Evolutionary conservation across 1,140 invertebrate genomes (phyloP).

Genomic region (Parapsyche elsis): DNA sequence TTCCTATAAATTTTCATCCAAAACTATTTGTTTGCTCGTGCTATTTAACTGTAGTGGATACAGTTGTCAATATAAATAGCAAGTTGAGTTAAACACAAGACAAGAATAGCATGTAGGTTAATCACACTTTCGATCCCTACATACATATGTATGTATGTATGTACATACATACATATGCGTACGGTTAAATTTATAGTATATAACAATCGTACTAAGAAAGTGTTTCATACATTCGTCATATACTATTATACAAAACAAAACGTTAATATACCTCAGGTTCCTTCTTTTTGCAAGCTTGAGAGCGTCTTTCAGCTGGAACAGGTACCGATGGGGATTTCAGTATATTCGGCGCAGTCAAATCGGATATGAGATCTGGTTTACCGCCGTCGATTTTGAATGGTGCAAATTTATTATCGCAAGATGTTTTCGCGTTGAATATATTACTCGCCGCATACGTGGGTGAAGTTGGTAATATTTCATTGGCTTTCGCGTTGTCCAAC

Average conservation of each 20-base stretch:
- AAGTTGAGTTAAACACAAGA: not conserved
- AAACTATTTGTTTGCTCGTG: not conserved
- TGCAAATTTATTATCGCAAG: not conserved
- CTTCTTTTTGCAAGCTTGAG: slow-evolving; percentile 25
- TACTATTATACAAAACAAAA: not conserved
- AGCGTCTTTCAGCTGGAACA: slow-evolving; percentile 21
- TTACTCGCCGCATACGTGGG: slow-evolving; percentile 7
- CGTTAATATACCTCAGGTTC: slow-evolving; percentile 40
- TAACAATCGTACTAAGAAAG: too few species aligned
- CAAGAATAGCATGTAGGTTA: slow-evolving; percentile 11
- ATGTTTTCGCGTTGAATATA: not conserved
- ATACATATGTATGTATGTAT: not conserved
- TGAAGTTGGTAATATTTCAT: not conserved
- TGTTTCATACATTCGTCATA: too few species aligned
- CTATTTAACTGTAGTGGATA: not conserved
- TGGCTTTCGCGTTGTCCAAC: not conserved
- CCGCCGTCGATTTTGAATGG: slow-evolving; percentile 10
- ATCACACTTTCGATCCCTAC: not conserved
- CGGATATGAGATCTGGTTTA: slow-evolving; percentile 28
- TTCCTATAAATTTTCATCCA: too few species aligned
- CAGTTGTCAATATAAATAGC: not conserved
- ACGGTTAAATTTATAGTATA: too few species aligned
- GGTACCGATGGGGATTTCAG: not conserved
- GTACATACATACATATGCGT: too few species aligned
- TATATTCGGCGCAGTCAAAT: slow-evolving; percentile 2